Conservation (phyloP, 2,888 invertebrate genomes). For the Agriopis leucophaearia region DNA sequence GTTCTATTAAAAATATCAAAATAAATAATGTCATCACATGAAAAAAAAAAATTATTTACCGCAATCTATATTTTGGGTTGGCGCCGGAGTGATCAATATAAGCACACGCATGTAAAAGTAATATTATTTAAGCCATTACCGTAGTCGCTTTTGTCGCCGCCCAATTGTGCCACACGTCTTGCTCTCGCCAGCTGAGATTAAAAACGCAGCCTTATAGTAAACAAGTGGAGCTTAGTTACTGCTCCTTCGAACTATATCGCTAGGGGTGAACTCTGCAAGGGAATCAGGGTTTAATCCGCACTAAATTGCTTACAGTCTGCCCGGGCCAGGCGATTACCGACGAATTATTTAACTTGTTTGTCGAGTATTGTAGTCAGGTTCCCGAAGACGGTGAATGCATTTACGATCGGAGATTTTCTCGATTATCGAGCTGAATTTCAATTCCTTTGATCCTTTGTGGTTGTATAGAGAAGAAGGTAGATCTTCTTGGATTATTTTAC, state of each 20-base stretch:
- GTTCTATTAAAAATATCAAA: no score
- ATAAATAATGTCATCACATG: no score
- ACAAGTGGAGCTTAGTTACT: constrained; percentile 4
- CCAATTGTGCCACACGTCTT: no score
- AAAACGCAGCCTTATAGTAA: background rate
- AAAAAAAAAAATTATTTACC: no score
- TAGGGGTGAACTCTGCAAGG: constrained; percentile 59
- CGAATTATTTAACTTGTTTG: constrained; percentile 60
- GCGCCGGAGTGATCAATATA: no score
- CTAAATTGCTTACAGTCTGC: constrained; percentile 69
- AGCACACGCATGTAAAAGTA: no score
- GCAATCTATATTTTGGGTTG: no score
- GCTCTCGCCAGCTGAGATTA: no score
- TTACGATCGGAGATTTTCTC: constrained; percentile 21
- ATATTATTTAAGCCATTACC: no score
- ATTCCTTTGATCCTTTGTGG: constrained; percentile 12
- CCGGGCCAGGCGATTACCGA: constrained; percentile 60
- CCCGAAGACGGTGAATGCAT: constrained; percentile 28
- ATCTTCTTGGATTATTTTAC: no score
- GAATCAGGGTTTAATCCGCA: constrained; percentile 65
- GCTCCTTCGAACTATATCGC: constrained; percentile 10
- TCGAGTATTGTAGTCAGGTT: constrained; percentile 41
- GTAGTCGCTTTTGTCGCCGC: no score
- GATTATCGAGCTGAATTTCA: constrained; percentile 19
- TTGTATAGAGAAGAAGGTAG: background rate